A percentile compares a stretch with the other conserved stretches of the same genome.
Conservation (phyloP, 2,888 invertebrate genomes). For the Yponomeuta plumbellus region DNA sequence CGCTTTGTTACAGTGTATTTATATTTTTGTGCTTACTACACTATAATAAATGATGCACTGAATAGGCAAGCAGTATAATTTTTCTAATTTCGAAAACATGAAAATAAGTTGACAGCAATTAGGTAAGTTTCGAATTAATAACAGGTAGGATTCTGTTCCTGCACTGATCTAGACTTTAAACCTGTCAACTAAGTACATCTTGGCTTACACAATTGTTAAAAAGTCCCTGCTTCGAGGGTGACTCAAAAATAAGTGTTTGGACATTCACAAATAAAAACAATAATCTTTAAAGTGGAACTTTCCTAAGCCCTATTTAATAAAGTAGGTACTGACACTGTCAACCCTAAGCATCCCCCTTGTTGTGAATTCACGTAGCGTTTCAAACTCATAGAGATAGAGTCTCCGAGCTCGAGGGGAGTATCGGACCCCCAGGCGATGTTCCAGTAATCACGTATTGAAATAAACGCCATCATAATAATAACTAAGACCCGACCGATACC, state of each 20-base stretch:
- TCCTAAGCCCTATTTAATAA: not conserved
- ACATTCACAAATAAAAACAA: not conserved
- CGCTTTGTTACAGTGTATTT: slow-evolving; percentile 1
- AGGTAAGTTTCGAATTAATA: too few species aligned
- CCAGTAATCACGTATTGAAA: slow-evolving; percentile 55
- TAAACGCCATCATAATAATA: slow-evolving; percentile 56
- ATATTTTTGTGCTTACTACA: not conserved
- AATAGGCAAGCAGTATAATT: too few species aligned
- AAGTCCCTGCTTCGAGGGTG: not conserved
- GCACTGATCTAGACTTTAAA: too few species aligned
- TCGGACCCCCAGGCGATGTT: slow-evolving; percentile 44
- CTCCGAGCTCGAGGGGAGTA: slow-evolving; percentile 53
- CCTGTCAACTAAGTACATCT: too few species aligned
- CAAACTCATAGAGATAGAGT: slow-evolving; percentile 61
- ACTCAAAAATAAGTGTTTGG: not conserved
- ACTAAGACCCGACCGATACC: slow-evolving; percentile 25
- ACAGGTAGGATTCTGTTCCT: too few species aligned
- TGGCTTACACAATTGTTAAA: not conserved
- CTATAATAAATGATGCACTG: not conserved
- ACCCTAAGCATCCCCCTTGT: slow-evolving; percentile 43
- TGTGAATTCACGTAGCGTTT: slow-evolving; percentile 55
- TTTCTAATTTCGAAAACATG: too few species aligned
- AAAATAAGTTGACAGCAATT: too few species aligned
- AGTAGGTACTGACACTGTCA: slow-evolving; percentile 28
- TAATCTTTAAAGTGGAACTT: not conserved